These are phyloP conservation scores for Drosophila takahashii DNA, from an alignment of 1,140 invertebrate genomes.

Conservation along the genomic window DNA sequence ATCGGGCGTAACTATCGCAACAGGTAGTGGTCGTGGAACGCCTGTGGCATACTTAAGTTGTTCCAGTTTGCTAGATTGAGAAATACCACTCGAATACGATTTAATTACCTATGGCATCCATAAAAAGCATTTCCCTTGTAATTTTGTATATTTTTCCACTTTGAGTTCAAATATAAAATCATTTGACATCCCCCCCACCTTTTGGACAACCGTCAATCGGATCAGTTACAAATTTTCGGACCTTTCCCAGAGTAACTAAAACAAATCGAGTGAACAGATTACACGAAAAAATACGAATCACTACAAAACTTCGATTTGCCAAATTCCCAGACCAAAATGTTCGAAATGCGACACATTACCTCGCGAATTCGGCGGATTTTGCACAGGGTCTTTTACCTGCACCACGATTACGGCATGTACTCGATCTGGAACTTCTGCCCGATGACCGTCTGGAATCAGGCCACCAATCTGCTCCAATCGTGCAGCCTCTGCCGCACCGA, in stretches of 20 bases:
- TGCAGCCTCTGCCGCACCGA: slow-evolving; percentile 25
- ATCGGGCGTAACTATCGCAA: slow-evolving; percentile 30
- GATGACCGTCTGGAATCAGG: neutral
- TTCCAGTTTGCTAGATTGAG: neutral
- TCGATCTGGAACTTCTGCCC: slow-evolving; percentile 40
- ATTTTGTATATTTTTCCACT: neutral
- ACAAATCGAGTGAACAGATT: neutral
- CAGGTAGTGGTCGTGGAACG: slow-evolving; percentile 8
- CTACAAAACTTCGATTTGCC: neutral
- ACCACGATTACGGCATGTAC: neutral
- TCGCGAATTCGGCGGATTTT: neutral
- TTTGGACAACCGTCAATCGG: neutral
- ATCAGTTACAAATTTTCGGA: neutral
- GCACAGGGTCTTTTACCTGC: neutral
- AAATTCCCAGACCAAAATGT: slow-evolving; percentile 15
- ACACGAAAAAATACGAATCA: neutral
- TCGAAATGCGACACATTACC: slow-evolving; percentile 1
- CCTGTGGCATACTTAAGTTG: neutral
- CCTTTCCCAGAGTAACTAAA: neutral
- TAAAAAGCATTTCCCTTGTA: neutral
- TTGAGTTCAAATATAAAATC: neutral
- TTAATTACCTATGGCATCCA: neutral
- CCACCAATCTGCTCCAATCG: neutral
- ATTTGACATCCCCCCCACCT: neutral
- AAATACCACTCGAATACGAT: neutral